A percentile compares a stretch with the other conserved stretches of the same genome.
Evolutionary conservation across 2,113 vertebrate species (phyloP).

Genomic region (Pluvianellus socialis): DNA sequence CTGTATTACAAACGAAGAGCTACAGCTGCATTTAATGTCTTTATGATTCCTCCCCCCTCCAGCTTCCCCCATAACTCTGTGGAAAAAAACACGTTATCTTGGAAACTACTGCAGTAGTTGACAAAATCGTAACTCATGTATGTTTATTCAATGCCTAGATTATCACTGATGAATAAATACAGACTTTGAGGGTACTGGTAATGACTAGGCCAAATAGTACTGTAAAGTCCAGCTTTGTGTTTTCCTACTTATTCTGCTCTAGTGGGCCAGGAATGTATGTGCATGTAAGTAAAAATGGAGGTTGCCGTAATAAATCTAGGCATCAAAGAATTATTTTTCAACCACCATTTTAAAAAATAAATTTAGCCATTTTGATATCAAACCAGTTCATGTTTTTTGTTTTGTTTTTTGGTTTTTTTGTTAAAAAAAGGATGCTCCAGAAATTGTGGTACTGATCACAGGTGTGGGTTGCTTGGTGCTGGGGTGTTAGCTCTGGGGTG

Average conservation of each 20-base stretch:
- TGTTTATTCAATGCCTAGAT: background rate
- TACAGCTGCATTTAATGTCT: background rate
- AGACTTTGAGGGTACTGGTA: background rate
- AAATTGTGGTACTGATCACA: background rate
- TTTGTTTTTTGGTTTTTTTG: background rate
- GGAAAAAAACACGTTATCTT: accelerated
- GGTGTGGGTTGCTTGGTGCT: background rate
- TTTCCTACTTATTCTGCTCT: background rate
- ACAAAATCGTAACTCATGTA: background rate
- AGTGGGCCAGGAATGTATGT: background rate
- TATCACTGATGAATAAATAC: background rate
- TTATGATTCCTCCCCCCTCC: no score
- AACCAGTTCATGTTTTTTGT: background rate
- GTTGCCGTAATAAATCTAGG: background rate
- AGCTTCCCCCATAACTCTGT: background rate
- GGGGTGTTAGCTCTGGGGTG: background rate
- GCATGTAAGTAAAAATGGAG: background rate
- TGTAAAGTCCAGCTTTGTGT: background rate
- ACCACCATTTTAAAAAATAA: background rate
- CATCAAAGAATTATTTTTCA: background rate
- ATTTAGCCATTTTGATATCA: background rate
- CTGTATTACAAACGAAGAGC: background rate
- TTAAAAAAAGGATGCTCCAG: background rate
- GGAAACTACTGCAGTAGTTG: background rate
- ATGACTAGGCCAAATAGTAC: no score